Conservation (phyloP, 2,797 vertebrate species). For the Coracias cyanogaster region DNA sequence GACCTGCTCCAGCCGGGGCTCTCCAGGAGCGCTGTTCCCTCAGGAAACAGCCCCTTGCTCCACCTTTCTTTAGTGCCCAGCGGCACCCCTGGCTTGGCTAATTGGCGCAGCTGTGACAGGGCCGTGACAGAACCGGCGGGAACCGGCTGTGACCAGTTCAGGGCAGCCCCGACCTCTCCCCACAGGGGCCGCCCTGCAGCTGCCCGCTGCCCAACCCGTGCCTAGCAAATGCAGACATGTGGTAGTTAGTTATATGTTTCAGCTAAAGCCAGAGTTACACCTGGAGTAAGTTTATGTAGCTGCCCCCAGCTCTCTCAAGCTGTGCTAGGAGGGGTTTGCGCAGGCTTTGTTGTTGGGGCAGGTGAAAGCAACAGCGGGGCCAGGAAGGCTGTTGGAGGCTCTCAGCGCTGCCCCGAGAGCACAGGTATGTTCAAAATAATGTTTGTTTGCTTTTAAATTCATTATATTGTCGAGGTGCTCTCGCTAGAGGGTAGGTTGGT, state of each 20-base stretch:
- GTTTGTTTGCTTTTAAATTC: not conserved
- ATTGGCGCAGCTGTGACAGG: not conserved
- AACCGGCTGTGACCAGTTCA: rapidly evolving
- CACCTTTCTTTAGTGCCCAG: too few relatives aligned
- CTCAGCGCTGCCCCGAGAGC: rapidly evolving
- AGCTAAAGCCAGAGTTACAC: not conserved
- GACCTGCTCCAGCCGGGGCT: rapidly evolving
- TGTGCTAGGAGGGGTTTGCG: rapidly evolving
- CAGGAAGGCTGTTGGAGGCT: rapidly evolving
- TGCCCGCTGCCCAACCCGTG: not conserved
- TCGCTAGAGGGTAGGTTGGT: rapidly evolving
- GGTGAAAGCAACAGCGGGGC: rapidly evolving
- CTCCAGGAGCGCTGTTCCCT: not conserved
- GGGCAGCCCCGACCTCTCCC: not conserved
- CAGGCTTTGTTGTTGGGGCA: rapidly evolving
- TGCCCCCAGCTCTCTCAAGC: not conserved
- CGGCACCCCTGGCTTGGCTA: not conserved
- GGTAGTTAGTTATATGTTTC: rapidly evolving
- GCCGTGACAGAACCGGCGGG: rapidly evolving
- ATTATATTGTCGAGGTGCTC: rapidly evolving
- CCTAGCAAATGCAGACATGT: rapidly evolving
- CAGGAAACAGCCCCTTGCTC: rapidly evolving
- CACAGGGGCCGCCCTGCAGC: not conserved
- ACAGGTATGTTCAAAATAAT: not conserved
- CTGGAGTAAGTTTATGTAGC: not conserved